Conservation (phyloP, 2,888 invertebrate species). For the Pegoplata infirma region DNA sequence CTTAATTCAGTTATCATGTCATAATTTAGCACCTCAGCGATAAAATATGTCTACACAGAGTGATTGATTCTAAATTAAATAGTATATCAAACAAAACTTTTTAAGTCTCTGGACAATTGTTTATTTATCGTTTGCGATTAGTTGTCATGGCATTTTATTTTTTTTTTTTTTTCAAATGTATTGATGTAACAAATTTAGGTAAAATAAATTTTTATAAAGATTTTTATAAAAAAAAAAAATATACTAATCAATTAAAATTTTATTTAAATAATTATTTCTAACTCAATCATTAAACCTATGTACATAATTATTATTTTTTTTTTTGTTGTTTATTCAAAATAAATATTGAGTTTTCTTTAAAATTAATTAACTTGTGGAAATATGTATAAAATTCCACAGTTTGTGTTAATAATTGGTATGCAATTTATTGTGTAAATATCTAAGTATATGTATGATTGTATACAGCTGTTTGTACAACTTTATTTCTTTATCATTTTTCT, state of each 20-base stretch:
- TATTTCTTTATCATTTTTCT: conserved; percentile 5
- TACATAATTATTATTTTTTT: too few relatives aligned
- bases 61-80: not conserved
- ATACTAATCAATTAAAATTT: too few relatives aligned
- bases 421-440: conserved; percentile 25
- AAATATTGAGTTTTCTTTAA: too few relatives aligned
- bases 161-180: not conserved
- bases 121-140: too few relatives aligned
- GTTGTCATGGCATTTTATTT: too few relatives aligned
- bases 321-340: too few relatives aligned
- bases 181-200: not conserved
- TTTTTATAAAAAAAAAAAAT: too few relatives aligned
- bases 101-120: not conserved
- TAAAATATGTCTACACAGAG: not conserved
- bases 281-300: too few relatives aligned
- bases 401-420: too few relatives aligned
- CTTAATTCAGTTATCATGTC: not conserved
- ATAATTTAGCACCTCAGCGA: not conserved
- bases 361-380: too few relatives aligned
- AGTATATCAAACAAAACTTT: not conserved
- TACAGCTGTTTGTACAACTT: not conserved
- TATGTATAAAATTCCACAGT: not conserved
- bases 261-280: too few relatives aligned
- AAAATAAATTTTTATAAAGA: not conserved
- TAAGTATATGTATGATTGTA: too few relatives aligned